phyloP scores from a whole-genome alignment of 64 coral and sea anemone species.

The Stylophora pistillata region DNA sequence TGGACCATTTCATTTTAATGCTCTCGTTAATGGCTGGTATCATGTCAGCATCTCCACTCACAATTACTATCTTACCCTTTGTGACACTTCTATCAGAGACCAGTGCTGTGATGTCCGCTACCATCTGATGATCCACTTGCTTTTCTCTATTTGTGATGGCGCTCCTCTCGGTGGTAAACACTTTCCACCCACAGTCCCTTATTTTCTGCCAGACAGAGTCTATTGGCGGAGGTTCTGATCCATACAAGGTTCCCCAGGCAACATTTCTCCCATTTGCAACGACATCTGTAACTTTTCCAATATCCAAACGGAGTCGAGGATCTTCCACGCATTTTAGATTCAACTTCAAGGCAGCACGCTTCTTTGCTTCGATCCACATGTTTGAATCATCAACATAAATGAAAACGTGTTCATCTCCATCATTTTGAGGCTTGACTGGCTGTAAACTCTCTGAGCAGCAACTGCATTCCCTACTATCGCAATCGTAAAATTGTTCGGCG shows the following conservation, averaged over 20 bases:
- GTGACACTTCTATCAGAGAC: conserved; percentile 5
- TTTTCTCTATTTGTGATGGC: conserved; percentile 6
- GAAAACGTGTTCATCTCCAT: neutral
- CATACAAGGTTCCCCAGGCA: conserved; percentile 9
- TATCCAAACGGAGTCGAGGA: conserved; percentile 6
- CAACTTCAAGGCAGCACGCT: neutral
- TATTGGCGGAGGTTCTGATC: conserved; percentile 34
- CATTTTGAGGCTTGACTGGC: neutral
- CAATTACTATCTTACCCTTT: neutral
- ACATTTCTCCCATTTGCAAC: conserved; percentile 6
- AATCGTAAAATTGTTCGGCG: neutral
- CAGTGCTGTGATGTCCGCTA: neutral
- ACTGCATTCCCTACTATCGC: neutral
- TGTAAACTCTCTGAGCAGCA: neutral
- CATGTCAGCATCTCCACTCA: conserved; percentile 32
- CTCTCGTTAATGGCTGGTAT: conserved; percentile 14
- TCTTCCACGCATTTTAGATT: conserved; percentile 18
- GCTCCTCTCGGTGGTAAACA: neutral
- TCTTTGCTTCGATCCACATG: conserved; percentile 32
- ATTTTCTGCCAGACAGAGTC: conserved; percentile 26
- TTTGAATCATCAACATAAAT: conserved; percentile 40
- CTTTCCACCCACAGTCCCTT: neutral
- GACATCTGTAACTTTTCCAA: neutral
- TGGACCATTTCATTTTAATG: neutral
- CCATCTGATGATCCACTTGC: conserved; percentile 25